Evolutionary conservation across 2,113 vertebrate species (phyloP).

Genomic region (Tylochromis polylepis): DNA sequence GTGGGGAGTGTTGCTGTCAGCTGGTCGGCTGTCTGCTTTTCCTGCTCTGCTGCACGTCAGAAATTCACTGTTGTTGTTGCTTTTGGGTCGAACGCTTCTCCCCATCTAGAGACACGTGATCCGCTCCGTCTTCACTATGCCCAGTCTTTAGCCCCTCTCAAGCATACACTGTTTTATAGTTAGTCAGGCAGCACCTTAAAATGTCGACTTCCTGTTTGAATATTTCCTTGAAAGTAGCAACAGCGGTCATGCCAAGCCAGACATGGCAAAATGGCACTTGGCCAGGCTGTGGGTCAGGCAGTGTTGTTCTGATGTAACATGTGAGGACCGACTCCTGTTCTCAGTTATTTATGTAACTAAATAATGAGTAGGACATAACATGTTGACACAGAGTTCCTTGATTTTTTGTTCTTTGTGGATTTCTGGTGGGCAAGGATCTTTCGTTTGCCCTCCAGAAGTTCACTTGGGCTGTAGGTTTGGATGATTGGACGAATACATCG

Average conservation of each 20-base stretch:
- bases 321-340: neutral
- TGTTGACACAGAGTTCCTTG: neutral
- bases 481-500: accelerated
- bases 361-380: neutral
- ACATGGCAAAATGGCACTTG: neutral
- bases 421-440: neutral
- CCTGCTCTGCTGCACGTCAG: slow-evolving; percentile 27
- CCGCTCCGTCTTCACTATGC: neutral
- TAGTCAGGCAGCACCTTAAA: neutral
- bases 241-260: neutral
- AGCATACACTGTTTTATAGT: neutral
- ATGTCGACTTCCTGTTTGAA: neutral
- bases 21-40: neutral
- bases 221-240: neutral
- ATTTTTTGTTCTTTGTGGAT: neutral
- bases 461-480: neutral
- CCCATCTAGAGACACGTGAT: neutral
- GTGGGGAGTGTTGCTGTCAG: slow-evolving; percentile 6
- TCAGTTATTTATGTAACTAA: neutral
- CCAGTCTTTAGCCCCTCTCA: neutral
- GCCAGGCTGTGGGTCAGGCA: neutral
- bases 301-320: neutral
- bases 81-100: neutral
- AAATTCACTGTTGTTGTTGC: slow-evolving; percentile 9
- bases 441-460: neutral